A percentile compares a stretch with the other conserved stretches of the same genome.
phyloP scores from a whole-genome alignment of 2,797 vertebrate species.

The Acipenser oxyrinchus region DNA sequence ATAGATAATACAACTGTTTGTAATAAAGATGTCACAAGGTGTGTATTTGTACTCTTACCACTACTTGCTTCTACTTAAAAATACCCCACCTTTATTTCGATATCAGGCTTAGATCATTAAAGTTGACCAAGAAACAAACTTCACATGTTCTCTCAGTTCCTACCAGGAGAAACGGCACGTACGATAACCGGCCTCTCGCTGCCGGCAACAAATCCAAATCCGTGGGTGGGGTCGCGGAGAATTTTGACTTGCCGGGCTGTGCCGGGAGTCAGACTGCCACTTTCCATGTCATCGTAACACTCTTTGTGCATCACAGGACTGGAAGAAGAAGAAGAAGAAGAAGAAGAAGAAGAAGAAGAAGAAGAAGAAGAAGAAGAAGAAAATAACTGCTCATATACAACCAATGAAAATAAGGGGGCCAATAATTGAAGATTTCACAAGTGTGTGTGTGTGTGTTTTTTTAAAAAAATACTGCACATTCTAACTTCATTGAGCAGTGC shows the following conservation, averaged over 20 bases:
- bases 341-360: background rate
- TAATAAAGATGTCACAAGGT: too few species aligned
- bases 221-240: slow-evolving; percentile 77
- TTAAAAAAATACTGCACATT: too few species aligned
- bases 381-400: too few species aligned
- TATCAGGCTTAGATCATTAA: too few species aligned
- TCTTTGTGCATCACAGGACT: slow-evolving; percentile 92
- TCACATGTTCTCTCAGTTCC: slow-evolving; percentile 22
- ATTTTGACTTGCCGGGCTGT: slow-evolving; percentile 85
- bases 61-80: too few species aligned
- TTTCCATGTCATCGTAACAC: slow-evolving; percentile 88
- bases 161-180: slow-evolving; percentile 90
- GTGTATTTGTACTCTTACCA: too few species aligned
- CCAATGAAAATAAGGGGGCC: too few species aligned
- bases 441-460: too few species aligned
- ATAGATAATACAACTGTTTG: too few species aligned
- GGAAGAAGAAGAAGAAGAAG: slow-evolving; percentile 28
- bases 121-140: slow-evolving; percentile 3
- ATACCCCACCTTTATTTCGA: too few species aligned
- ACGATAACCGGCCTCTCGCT: slow-evolving; percentile 90
- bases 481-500: too few species aligned
- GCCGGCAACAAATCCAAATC: slow-evolving; percentile 93
- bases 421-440: too few species aligned
- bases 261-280: slow-evolving; percentile 84
- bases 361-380: background rate